Base-by-base conservation (phyloP, 2,797 vertebrate species). In the Onychomys torridus region DNA sequence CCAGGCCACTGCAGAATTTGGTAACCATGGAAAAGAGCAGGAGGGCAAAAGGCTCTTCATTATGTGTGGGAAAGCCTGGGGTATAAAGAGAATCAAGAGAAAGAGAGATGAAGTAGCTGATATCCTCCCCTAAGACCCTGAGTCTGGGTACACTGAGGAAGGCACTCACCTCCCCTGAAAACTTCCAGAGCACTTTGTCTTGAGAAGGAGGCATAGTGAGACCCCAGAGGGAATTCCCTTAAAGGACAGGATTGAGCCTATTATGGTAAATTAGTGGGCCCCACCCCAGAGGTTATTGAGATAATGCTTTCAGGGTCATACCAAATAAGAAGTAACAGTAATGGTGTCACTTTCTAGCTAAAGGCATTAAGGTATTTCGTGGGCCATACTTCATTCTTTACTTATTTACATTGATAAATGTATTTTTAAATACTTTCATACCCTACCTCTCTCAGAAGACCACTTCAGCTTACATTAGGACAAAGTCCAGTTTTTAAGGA, bases 1-100 rank as follows among this genome's bases (percentile, higher is more conserved):
- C 99, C 0, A 99, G 99, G 97, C 99, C 99, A 69, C 99, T 99
- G 99, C 99, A 99, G 98, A 99, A 99, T 97, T 99, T 99, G 98
- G 99, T 99, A 96, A 99, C 99, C 99, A 99, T 99, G 52, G 99
- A 99, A 98, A 99, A 99, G 84, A 99, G 99, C 93, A 99, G 98
- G 91, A 99, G 98, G 43, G 99, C 99, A 81, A 99, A 99, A 0
- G 99, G 99, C 97, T 99, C 99, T 23, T 99, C 99, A 0, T 99
- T 98, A 97, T 99, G 99, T 93, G 99, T 97, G 0, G 99, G 99
- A 49, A 99, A 99, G 96, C 99, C 99, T 99, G 98, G 49, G 81
- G 27, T 59, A 46, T 0, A 75, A 93, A 46, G 67, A 94, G 21
- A 94, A 92, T 76, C 77, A 85, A 65, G 73, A 6, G 82, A 46